phyloP scores from a whole-genome alignment of 2,888 invertebrate genomes.

The Neuroscelio doddi region DNA sequence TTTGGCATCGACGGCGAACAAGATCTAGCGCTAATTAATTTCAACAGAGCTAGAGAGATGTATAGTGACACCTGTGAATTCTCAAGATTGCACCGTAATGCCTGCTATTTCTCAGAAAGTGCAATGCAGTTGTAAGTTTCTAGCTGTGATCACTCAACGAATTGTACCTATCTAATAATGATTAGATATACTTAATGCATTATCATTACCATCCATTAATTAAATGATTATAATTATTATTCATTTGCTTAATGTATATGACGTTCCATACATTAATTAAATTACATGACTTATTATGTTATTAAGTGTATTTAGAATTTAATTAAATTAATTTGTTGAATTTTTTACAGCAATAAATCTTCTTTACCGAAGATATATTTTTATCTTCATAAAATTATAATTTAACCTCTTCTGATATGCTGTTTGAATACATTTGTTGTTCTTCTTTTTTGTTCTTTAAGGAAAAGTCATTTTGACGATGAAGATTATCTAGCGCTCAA shows the following conservation, averaged over 20 bases:
- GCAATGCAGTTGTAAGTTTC: conserved; percentile 66
- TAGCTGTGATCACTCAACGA: too few species aligned
- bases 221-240: not conserved
- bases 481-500: conserved; percentile 74
- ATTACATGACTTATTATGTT: too few species aligned
- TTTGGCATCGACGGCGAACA: conserved; percentile 65
- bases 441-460: conserved; percentile 49
- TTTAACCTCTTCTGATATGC: too few species aligned
- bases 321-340: too few species aligned
- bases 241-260: not conserved
- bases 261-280: not conserved
- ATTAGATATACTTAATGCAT: too few species aligned
- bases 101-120: conserved; percentile 67
- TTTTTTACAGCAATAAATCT: too few species aligned
- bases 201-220: too few species aligned
- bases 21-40: conserved; percentile 64
- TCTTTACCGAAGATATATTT: too few species aligned
- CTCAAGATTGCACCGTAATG: conserved; percentile 66
- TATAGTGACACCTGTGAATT: conserved; percentile 62
- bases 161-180: too few species aligned
- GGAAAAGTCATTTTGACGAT: conserved; percentile 72
- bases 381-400: too few species aligned
- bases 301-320: too few species aligned
- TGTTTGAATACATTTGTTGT: too few species aligned
- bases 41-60: conserved; percentile 60